A percentile compares a stretch with the other conserved stretches of the same genome.
phyloP scores from a whole-genome alignment of 1,140 invertebrate species.

The Cyclina sinensis region DNA sequence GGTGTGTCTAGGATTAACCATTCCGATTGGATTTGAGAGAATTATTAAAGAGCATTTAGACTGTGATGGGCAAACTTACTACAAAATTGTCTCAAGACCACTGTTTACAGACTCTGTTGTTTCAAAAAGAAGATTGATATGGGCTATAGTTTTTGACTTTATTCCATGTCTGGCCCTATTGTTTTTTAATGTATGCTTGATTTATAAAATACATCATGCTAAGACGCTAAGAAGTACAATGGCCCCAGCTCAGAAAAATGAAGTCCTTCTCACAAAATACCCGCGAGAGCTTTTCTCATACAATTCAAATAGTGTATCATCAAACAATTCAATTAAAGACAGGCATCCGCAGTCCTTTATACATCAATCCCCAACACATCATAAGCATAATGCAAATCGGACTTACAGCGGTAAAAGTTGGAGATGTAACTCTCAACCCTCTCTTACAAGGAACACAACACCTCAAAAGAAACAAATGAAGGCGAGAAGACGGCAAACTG shows the following conservation, averaged over 20 bases:
- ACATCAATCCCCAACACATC: not conserved
- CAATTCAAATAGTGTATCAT: slow-evolving; percentile 46
- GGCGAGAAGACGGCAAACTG: slow-evolving; percentile 66
- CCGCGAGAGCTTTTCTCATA: slow-evolving; percentile 62
- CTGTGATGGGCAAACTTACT: slow-evolving; percentile 73
- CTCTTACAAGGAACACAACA: not conserved
- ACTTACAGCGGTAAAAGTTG: slow-evolving; percentile 35
- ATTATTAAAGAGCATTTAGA: slow-evolving; percentile 70
- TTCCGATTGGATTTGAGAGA: slow-evolving; percentile 82
- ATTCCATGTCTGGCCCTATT: slow-evolving; percentile 82
- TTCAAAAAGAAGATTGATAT: slow-evolving; percentile 74
- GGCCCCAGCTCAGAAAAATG: slow-evolving; percentile 72
- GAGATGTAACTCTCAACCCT: slow-evolving; percentile 31
- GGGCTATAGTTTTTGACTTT: slow-evolving; percentile 82
- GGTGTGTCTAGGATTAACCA: slow-evolving; percentile 76
- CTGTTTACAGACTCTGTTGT: slow-evolving; percentile 72
- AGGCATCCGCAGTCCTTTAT: not conserved
- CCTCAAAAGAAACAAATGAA: slow-evolving; percentile 62
- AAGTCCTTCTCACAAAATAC: slow-evolving; percentile 50
- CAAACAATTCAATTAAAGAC: not conserved
- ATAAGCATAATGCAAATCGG: not conserved
- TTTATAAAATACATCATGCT: slow-evolving; percentile 81
- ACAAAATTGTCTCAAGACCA: slow-evolving; percentile 66
- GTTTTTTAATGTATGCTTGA: slow-evolving; percentile 84
- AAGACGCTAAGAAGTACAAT: slow-evolving; percentile 80